Base-by-base conservation (phyloP, 2,797 vertebrate genomes). In the Anableps anableps region DNA sequence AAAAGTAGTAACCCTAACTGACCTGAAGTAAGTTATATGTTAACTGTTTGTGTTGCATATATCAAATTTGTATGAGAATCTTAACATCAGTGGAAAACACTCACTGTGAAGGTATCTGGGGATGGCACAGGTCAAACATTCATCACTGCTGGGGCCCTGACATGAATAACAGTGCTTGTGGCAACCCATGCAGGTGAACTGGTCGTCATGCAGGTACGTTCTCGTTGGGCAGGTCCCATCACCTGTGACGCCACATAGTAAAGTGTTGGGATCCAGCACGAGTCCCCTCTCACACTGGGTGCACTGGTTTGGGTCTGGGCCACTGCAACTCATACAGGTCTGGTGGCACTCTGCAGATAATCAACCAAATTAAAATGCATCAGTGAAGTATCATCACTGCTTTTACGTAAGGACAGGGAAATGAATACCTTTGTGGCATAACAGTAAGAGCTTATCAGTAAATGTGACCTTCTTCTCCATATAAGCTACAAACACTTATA, bases 171-270 rank as follows among this genome's bases (percentile, higher is more conserved):
- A 96, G 62, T 92, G 87, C 5, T 21, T 84, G 85, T 96, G 93
- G 77, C 96, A 97, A 50, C 94, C 85, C 81, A 94, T 90, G 88
- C 96, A 97, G 58, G 94, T 96, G 91, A 97, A 96, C 82, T 91
- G 94, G 90, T 96, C 93, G 5, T 93, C 88, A 16, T 96, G 94
- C 34, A 96, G 91, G 85, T 96, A 96, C 17, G 93, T 95, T 86
- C 94, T 91, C 0, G 80, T 88, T 4, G 95, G 96, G 83, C 95
- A 95, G 85, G 89, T 88, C 0, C 93, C 93, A 80, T 96, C 96
- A 17, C 94, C 95, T 0, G 94, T 95, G 82, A 95, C 93, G 0
- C 95, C 95, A 51, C 95, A 95, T 83, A 95, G 79, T 86, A 95
- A 50, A 0, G 92, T 95, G 83, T 93, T 95, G 31, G 95, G 93